These are phyloP conservation scores for Ptyas mucosa DNA, from an alignment of 2,113 vertebrate species.

Conservation along the genomic window DNA sequence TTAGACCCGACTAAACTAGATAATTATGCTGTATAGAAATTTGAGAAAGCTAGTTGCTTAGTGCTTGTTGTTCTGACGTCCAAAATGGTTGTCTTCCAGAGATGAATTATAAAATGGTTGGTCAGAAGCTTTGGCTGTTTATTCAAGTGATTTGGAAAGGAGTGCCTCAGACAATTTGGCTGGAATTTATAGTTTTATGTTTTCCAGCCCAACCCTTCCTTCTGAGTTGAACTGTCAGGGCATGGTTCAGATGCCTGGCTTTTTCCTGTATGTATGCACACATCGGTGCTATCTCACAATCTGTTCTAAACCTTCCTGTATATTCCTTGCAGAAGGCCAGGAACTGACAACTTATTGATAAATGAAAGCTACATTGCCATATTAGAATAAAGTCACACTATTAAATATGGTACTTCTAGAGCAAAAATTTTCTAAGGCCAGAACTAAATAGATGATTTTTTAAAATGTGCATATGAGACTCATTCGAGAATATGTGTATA, in stretches of 20 bases:
- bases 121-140: constrained; percentile 67
- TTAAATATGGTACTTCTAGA: constrained; percentile 22
- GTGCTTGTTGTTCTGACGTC: background rate
- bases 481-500: background rate
- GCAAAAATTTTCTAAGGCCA: constrained; percentile 18
- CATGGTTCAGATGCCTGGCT: constrained; percentile 88
- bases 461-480: background rate
- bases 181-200: constrained; percentile 75
- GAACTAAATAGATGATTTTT: background rate
- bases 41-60: background rate
- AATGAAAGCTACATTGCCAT: constrained; percentile 1
- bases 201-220: constrained; percentile 88
- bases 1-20: background rate
- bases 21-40: background rate
- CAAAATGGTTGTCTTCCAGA: constrained; percentile 20
- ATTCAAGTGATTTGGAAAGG: constrained; percentile 79
- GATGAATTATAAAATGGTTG: constrained; percentile 67
- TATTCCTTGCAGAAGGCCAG: constrained; percentile 50
- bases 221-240: constrained; percentile 84
- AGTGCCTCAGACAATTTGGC: constrained; percentile 86
- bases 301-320: constrained; percentile 56
- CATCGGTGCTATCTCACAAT: constrained; percentile 64
- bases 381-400: background rate
- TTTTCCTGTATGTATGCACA: constrained; percentile 66
- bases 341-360: constrained; percentile 53